phyloP scores from a whole-genome alignment of 1,140 invertebrate species.

The Ceratina calcarata region DNA sequence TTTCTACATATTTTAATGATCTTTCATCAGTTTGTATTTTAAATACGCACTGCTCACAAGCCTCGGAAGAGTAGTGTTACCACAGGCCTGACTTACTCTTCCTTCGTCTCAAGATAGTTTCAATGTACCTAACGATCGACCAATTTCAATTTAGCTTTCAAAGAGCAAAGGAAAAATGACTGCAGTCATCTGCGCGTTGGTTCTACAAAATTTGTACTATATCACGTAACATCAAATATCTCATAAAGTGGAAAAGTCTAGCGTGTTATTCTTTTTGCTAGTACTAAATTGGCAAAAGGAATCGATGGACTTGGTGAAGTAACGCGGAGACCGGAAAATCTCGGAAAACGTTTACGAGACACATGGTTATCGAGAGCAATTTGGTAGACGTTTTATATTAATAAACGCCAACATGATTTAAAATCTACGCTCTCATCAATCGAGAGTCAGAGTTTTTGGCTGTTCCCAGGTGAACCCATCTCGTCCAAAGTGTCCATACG shows the following conservation, averaged over 20 bases:
- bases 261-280: constrained; percentile 35
- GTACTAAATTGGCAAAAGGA: constrained; percentile 57
- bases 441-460: constrained; percentile 90
- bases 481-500: constrained; percentile 99
- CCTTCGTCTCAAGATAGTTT: constrained; percentile 10
- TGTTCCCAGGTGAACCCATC: constrained; percentile 98
- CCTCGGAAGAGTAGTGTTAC: constrained; percentile 3
- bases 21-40: constrained; percentile 22
- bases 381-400: constrained; percentile 54
- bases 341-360: constrained; percentile 61
- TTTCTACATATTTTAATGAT: constrained; percentile 20
- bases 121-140: constrained; percentile 26
- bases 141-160: constrained; percentile 25
- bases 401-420: constrained; percentile 64
- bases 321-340: constrained; percentile 56
- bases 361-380: constrained; percentile 59
- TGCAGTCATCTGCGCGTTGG: constrained; percentile 21
- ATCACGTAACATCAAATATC: constrained; percentile 48
- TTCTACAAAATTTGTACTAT: constrained; percentile 63
- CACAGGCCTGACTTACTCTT: constrained; percentile 33
- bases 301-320: constrained; percentile 39
- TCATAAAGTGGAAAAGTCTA: constrained; percentile 41
- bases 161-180: constrained; percentile 50
- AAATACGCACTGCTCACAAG: constrained; percentile 30
- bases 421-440: constrained; percentile 81